Base-by-base conservation (phyloP, 2,888 invertebrate genomes). In the Chromoteleia sp. region DNA sequence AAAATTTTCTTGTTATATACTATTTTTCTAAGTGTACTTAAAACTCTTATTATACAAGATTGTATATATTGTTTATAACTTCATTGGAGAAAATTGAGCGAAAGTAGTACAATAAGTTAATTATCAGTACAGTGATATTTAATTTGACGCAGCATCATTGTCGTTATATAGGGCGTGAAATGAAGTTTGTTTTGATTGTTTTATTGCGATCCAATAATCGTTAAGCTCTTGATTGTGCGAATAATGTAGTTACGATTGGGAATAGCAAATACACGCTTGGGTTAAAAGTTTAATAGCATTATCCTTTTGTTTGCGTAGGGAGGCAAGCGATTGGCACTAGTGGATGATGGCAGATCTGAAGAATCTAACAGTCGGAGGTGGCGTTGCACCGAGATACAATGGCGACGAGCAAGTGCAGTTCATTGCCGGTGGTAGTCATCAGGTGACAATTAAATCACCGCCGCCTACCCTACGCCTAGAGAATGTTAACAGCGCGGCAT, bases 401-500 rank as follows among this genome's bases (percentile, higher is more conserved):
- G 91, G 90, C 41, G 91, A 90, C 79, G 91, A 91, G 63, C 91
- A 91, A 73, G 91, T 91, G 36, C 91, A 91, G 78, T 91, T 91
- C 77, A 88, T 90, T 77, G 88, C 90, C 29, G 87, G 89, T 56
- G 89, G 88, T 61, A 89, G 88, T 85, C 87, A 91, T 74, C 91
- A 91, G 86, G 90, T 91, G 86, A 91, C 91, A 33, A 91, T 92
- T 75, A 91, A 91, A 84, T 92, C 92, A 36, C 92, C 92, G 21
- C 92, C 92, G 33, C 91, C 91, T 10, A 88, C 92, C 41, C 87
- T 92, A 59, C 93, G 87, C 81, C 86, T 93, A 48, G 95, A 95
- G 85, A 94, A 94, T 90, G 94, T 95, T 87, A 95, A 95, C 87
- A 95, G 95, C 92, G 94, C 94, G 83, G 89, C 94, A 65, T 89